These are phyloP conservation scores for Anguilla anguilla DNA, from an alignment of 2,797 vertebrate genomes.

Conservation along the genomic window DNA sequence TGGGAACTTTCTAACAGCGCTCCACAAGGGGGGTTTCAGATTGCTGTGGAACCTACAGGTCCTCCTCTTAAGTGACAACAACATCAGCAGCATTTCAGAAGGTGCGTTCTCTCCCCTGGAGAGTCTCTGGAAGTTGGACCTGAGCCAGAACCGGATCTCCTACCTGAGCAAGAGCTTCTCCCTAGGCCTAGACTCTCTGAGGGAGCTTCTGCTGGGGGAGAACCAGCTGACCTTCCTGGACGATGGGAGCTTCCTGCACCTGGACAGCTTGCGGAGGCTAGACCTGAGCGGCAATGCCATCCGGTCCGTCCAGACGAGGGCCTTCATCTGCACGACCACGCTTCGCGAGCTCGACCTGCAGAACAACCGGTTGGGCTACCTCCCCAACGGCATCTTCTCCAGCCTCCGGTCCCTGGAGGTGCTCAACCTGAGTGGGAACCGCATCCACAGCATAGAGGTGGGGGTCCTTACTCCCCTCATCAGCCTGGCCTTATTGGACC, in stretches of 20 bases:
- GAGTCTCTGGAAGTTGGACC: constrained; percentile 50
- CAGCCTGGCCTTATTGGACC: constrained; percentile 50
- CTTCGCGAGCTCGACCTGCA: constrained; percentile 53
- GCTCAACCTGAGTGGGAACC: constrained; percentile 54
- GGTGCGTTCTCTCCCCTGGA: constrained; percentile 44
- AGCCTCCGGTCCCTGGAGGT: constrained; percentile 54
- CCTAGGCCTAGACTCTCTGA: constrained; percentile 48
- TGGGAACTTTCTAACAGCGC: constrained; percentile 39
- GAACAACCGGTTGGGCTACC: constrained; percentile 45
- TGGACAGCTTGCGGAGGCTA: constrained; percentile 53
- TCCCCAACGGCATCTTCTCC: constrained; percentile 48
- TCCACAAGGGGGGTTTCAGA: constrained; percentile 41
- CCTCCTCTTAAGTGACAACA: constrained; percentile 50
- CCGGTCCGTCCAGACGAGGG: constrained; percentile 35
- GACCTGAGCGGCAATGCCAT: constrained; percentile 53
- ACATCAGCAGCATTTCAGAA: constrained; percentile 34
- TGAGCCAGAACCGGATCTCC: constrained; percentile 47
- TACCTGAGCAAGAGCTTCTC: constrained; percentile 51
- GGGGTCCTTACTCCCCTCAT: constrained; percentile 46
- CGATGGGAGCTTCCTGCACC: constrained; percentile 47
- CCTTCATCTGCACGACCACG: constrained; percentile 49
- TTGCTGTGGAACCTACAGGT: constrained; percentile 50
- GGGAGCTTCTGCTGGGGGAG: constrained; percentile 47
- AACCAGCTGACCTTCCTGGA: constrained; percentile 45
- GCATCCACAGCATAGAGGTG: constrained; percentile 43